Conservation (phyloP, 2,113 vertebrate species). For the Panurus biarmicus region DNA sequence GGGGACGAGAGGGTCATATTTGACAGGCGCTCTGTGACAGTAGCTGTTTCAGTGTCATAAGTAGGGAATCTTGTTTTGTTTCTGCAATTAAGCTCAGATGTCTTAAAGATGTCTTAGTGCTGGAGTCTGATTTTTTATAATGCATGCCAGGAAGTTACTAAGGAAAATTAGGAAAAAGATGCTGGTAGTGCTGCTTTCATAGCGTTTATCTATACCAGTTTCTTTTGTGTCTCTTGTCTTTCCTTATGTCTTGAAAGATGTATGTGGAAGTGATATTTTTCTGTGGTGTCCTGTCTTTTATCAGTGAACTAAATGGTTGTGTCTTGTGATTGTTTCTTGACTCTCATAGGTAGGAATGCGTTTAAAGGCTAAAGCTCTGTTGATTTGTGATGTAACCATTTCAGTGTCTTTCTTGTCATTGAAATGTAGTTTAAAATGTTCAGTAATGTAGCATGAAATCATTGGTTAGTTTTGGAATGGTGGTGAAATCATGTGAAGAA, state of each 20-base stretch:
- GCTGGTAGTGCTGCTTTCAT: conserved; percentile 43
- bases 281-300: conserved; percentile 73
- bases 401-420: conserved; percentile 75
- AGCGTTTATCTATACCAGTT: conserved; percentile 57
- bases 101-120: neutral
- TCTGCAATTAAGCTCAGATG: neutral
- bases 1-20: neutral
- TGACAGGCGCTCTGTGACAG: neutral
- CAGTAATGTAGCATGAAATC: conserved; percentile 78
- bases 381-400: conserved; percentile 75
- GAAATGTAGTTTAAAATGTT: conserved; percentile 75
- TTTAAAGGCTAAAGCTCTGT: conserved; percentile 68
- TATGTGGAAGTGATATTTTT: conserved; percentile 72
- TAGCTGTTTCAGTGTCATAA: neutral
- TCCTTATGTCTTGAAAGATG: conserved; percentile 70
- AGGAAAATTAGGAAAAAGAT: conserved; percentile 13
- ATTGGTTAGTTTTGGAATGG: conserved; percentile 78
- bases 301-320: conserved; percentile 67
- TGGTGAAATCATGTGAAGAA: conserved; percentile 83
- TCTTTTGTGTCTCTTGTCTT: conserved; percentile 71
- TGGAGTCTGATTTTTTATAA: neutral
- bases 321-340: conserved; percentile 71
- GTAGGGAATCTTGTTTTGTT: neutral
- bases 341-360: conserved; percentile 65
- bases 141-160: conserved; percentile 3